Evolutionary conservation across 1,140 invertebrate species (phyloP), one percentile per base, ranked within the genome.

Genomic region (Cephus cinctus): DNA sequence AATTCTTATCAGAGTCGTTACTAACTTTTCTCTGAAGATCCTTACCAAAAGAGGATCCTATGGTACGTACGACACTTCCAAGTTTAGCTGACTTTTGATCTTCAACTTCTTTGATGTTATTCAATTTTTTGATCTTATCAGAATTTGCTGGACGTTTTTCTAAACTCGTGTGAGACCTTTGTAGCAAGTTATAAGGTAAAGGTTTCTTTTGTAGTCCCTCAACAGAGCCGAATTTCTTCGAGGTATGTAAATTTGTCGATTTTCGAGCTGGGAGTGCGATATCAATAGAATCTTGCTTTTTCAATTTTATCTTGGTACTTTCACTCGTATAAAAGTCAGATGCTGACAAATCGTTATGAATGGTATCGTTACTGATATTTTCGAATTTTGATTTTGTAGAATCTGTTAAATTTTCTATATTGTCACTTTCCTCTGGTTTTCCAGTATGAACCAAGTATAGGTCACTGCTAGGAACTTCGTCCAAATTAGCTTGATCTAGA

Each of bases 211-310:
- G 42, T 14, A 67, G 40, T 5, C 39, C 38, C 5, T 69, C 61
- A 11, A 65, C 55, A 2, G 65, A 65, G 4, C 60, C 61, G 38
- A 59, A 65, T 8, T 41, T 59, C 38, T 47, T 65, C 2, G 51
- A 57, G 1, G 38, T 21, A 5, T 50, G 48, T 16, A 63, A 43
- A 9, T 57, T 63, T 15, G 48, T 50, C 0, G 35, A 46, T 21
- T 31, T 42, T 36, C 48, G 23, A 2, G 34, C 12, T 0, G 36
- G 14, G 2, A 56, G 31, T 16, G 57, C 40, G 9, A 44, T 22
- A 18, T 65, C 59, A 2, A 63, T 44, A 5, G 67, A 65, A 27
- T 60, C 57, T 12, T 68, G 67, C 25, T 68, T 69, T 4, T 38
- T 43, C 3, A 69, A 56, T 31, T 52, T 59, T 0, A 34, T 27